Percentiles rank a stretch among this genome's conserved stretches.
Conservation (phyloP, 2,113 vertebrate genomes). For the Labeo rohita region DNA sequence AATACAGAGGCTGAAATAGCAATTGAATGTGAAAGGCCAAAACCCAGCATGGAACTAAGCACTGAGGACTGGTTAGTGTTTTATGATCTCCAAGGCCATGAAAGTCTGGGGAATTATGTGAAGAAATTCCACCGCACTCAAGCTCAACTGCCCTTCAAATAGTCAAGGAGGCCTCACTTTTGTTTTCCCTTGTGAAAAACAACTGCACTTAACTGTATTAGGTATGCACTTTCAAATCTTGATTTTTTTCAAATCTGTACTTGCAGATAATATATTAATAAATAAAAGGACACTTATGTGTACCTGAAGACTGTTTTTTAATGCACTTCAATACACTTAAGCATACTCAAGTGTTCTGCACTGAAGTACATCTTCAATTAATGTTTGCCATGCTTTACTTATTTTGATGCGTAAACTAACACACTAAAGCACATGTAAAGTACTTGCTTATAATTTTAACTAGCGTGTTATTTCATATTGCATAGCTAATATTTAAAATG, state of each 20-base stretch:
- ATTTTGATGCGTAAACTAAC: no score
- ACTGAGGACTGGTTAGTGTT: neutral
- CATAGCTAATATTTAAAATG: no score
- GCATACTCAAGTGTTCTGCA: neutral
- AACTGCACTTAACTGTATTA: neutral
- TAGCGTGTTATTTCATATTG: no score
- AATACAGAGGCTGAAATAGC: conserved; percentile 31
- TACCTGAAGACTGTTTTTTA: neutral
- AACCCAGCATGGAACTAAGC: neutral
- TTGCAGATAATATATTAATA: neutral
- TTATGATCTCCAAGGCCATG: conserved; percentile 6
- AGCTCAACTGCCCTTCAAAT: neutral
- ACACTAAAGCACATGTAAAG: no score
- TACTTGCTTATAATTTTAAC: no score
- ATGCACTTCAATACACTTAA: neutral
- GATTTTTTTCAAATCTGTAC: no score
- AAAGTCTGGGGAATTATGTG: neutral
- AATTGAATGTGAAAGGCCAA: conserved; percentile 6
- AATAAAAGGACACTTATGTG: neutral
- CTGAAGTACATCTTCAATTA: neutral
- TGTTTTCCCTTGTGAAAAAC: neutral
- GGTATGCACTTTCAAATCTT: neutral
- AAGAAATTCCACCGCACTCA: neutral
- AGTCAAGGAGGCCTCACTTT: neutral
- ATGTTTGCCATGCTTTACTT: no score